Evolutionary conservation across 2,113 vertebrate species (phyloP).

Genomic region (Alethe castanea): DNA sequence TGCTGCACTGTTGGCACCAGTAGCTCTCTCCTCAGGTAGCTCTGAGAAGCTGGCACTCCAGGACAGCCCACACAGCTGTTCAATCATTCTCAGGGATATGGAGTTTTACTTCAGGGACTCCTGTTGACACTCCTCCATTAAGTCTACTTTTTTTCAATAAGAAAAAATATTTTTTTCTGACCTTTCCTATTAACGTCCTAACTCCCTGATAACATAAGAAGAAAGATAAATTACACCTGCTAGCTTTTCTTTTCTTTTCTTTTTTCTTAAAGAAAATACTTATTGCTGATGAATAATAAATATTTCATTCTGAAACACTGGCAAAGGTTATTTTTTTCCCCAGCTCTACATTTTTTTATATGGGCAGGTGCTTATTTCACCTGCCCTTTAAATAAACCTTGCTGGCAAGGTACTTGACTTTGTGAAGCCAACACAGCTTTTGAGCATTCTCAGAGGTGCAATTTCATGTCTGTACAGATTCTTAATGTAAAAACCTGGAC

Average conservation of each 20-base stretch:
- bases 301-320: neutral
- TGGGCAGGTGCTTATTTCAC: constrained; percentile 47
- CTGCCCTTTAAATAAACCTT: constrained; percentile 35
- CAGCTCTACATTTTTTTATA: neutral
- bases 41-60: neutral
- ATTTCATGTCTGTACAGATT: neutral
- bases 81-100: neutral
- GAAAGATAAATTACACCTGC: neutral
- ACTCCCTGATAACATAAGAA: neutral
- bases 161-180: neutral
- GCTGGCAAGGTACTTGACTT: neutral
- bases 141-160: neutral
- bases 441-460: constrained; percentile 9
- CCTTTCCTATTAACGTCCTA: neutral
- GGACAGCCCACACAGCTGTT: neutral
- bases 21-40: neutral
- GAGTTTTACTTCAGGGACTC: neutral
- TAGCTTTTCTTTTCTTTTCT: too few species aligned
- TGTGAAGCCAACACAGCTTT: neutral
- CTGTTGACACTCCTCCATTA: neutral
- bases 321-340: neutral
- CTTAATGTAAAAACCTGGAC: constrained; percentile 49
- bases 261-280: neutral
- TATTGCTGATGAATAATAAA: neutral
- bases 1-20: neutral